Evolutionary conservation across 2,888 invertebrate genomes (phyloP).

Genomic region (Liposcelis brunnea): DNA sequence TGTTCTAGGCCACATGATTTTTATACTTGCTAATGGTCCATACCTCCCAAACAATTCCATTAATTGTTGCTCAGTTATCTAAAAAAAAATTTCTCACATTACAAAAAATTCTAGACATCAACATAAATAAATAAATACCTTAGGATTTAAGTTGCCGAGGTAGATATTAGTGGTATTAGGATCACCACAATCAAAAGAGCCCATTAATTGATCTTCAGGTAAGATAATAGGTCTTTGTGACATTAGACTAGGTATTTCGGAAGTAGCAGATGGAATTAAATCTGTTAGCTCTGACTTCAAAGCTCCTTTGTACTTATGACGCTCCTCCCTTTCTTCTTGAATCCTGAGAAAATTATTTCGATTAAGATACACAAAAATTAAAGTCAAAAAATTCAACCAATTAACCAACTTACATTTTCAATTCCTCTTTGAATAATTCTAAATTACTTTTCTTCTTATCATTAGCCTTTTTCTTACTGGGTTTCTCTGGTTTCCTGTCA

Average conservation of each 20-base stretch:
- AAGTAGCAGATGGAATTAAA: slow-evolving; percentile 16
- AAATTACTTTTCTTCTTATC: slow-evolving; percentile 93
- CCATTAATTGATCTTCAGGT: slow-evolving; percentile 22
- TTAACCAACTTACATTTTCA: slow-evolving; percentile 56
- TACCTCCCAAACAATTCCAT: slow-evolving; percentile 96
- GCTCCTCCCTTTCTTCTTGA: slow-evolving; percentile 92
- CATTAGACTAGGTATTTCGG: slow-evolving; percentile 20
- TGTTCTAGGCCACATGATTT: slow-evolving; percentile 99
- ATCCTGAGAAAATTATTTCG: slow-evolving; percentile 43
- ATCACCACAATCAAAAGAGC: slow-evolving; percentile 89
- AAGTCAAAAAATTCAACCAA: slow-evolving; percentile 8
- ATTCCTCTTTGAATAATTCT: slow-evolving; percentile 94
- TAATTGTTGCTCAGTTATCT: slow-evolving; percentile 90
- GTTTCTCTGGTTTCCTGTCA: slow-evolving; percentile 44
- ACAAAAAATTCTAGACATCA: not conserved
- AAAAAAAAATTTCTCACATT: slow-evolving; percentile 12
- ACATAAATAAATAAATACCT: slow-evolving; percentile 36
- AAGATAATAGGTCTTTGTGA: slow-evolving; percentile 5
- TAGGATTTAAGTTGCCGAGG: slow-evolving; percentile 91
- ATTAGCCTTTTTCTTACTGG: slow-evolving; percentile 45
- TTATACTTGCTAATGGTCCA: slow-evolving; percentile 95
- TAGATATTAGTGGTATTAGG: slow-evolving; percentile 97
- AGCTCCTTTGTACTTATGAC: slow-evolving; percentile 76
- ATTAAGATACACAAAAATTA: slow-evolving; percentile 10
- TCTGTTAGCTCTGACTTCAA: slow-evolving; percentile 29